phyloP scores from a whole-genome alignment of 2,888 invertebrate genomes.

The Epinotia bilunana region DNA sequence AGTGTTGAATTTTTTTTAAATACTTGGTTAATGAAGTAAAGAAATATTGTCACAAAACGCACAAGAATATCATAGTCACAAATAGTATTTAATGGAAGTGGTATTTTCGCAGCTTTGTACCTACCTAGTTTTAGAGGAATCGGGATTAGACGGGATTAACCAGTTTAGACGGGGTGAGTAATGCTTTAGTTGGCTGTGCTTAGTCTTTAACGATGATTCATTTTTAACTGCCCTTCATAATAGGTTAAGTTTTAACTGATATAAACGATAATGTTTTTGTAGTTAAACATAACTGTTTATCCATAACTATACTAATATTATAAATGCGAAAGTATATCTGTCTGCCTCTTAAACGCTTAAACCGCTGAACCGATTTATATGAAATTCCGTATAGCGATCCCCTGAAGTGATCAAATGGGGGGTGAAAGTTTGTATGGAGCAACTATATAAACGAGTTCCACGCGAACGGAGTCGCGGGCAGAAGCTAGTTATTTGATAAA shows the following conservation, averaged over 20 bases:
- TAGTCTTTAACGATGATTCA: conserved; percentile 38
- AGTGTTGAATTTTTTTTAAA: too few relatives aligned
- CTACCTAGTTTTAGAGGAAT: conserved; percentile 19
- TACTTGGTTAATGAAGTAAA: not conserved
- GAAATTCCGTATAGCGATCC: too few relatives aligned
- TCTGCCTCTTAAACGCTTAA: too few relatives aligned
- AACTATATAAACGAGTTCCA: too few relatives aligned
- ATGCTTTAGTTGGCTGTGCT: conserved; percentile 33
- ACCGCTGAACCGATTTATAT: too few relatives aligned
- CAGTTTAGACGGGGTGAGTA: conserved; percentile 17
- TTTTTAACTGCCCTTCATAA: conserved; percentile 23
- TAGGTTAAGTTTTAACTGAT: conserved; percentile 7
- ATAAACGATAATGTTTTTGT: not conserved
- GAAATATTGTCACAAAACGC: conserved; percentile 11
- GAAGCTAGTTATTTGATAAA: not conserved
- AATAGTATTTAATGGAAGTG: not conserved
- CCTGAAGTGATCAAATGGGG: too few relatives aligned
- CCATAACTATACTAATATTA: too few relatives aligned
- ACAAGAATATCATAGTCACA: conserved; percentile 20
- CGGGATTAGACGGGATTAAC: conserved; percentile 15
- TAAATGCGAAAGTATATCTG: too few relatives aligned
- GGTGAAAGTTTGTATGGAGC: too few relatives aligned
- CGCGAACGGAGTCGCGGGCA: too few relatives aligned
- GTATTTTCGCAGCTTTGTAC: not conserved
- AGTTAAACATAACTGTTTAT: not conserved